A percentile compares a stretch with the other conserved stretches of the same genome.
Conservation (phyloP, 2,797 vertebrate species). For the Pagetopsis macropterus region DNA sequence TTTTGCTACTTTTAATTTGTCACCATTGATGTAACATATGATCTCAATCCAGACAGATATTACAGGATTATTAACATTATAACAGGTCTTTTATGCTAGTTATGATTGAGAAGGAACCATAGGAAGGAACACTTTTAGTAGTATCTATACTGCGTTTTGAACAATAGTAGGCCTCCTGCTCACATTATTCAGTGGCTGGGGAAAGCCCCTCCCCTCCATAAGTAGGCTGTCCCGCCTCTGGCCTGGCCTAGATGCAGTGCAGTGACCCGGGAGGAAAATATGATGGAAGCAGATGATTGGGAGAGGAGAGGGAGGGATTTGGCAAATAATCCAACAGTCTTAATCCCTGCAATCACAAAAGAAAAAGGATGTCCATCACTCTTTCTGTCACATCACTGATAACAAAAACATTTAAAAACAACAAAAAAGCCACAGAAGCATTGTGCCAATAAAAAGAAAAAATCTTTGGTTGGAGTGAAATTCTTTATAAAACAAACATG, state of each 20-base stretch:
- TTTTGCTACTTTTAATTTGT: too few relatives aligned
- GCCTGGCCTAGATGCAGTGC: conserved; percentile 34
- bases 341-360: conserved; percentile 54
- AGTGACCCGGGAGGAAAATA: conserved; percentile 36
- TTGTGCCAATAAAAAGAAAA: too few relatives aligned
- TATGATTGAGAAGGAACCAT: background rate
- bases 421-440: too few relatives aligned
- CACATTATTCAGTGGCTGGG: background rate
- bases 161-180: background rate
- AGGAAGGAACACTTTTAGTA: background rate
- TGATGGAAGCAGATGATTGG: conserved; percentile 38
- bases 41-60: background rate
- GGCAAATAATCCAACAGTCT: conserved; percentile 48
- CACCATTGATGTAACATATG: background rate
- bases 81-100: background rate
- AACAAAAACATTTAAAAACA: background rate
- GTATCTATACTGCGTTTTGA: background rate
- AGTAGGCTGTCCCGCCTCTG: background rate
- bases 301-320: conserved; percentile 34
- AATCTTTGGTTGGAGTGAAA: too few relatives aligned
- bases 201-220: background rate
- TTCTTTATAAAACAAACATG: background rate
- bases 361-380: conserved; percentile 21
- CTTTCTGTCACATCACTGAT: conserved; percentile 23
- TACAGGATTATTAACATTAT: background rate